Conservation (phyloP, 2,888 invertebrate genomes). For the Cephus sareptanus region DNA sequence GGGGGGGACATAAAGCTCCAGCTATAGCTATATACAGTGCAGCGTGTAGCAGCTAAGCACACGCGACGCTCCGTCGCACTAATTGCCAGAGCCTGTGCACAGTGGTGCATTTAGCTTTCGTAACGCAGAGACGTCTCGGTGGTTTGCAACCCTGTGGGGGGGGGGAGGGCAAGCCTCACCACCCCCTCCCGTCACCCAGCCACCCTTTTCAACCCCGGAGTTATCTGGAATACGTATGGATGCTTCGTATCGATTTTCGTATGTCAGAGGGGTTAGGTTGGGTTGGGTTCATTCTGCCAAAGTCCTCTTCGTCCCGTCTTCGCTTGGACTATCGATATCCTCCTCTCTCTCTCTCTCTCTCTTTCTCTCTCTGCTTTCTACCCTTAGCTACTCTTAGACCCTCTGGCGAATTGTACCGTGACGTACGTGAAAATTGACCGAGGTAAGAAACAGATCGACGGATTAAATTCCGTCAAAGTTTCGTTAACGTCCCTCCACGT, state of each 20-base stretch:
- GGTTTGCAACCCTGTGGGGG: not conserved
- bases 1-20: too few relatives aligned
- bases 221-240: slow-evolving; percentile 12
- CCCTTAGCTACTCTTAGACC: not conserved
- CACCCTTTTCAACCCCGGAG: slow-evolving; percentile 4
- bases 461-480: not conserved
- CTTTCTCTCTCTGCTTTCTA: not conserved
- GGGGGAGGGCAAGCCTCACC: not conserved
- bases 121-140: too few relatives aligned
- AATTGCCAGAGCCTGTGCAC: too few relatives aligned
- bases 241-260: too few relatives aligned
- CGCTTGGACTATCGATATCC: slow-evolving; percentile 9
- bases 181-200: slow-evolving; percentile 8
- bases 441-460: too few relatives aligned
- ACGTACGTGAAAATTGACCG: slow-evolving; percentile 12
- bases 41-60: too few relatives aligned
- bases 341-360: not conserved
- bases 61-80: too few relatives aligned
- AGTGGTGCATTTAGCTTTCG: too few relatives aligned
- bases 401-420: not conserved
- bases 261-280: too few relatives aligned
- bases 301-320: slow-evolving; percentile 12
- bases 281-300: too few relatives aligned
- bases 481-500: not conserved
- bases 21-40: too few relatives aligned